A percentile compares a stretch with the other conserved stretches of the same genome.
Conservation (phyloP, 2,888 invertebrate genomes). For the Stenodera caucasica region DNA sequence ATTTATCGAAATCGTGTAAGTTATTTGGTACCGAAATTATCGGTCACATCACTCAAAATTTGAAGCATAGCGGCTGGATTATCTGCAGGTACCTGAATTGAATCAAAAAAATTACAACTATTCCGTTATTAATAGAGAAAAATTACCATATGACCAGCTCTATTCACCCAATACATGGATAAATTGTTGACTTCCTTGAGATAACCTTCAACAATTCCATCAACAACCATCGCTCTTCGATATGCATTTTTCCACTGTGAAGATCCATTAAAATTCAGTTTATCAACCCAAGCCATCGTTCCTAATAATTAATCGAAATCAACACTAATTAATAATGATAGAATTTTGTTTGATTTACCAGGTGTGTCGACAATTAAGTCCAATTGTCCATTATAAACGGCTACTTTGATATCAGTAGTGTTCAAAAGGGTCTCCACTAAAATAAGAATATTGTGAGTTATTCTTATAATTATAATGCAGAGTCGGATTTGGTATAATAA, state of each 20-base stretch:
- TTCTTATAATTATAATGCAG: not conserved
- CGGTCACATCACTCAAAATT: conserved; percentile 27
- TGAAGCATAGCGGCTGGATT: conserved; percentile 20
- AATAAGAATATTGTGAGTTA: conserved; percentile 1
- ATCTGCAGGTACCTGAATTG: conserved; percentile 14
- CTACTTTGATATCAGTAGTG: conserved; percentile 67
- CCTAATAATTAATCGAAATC: conserved; percentile 17
- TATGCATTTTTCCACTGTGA: conserved; percentile 60
- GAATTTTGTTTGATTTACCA: conserved; percentile 57
- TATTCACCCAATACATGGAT: conserved; percentile 75
- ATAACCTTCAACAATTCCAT: conserved; percentile 71
- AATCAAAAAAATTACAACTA: not conserved
- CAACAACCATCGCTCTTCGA: conserved; percentile 63
- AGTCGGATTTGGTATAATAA: not conserved
- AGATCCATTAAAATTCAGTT: conserved; percentile 58
- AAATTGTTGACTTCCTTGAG: conserved; percentile 70
- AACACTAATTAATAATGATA: not conserved
- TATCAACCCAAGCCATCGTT: conserved; percentile 67
- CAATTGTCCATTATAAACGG: conserved; percentile 77
- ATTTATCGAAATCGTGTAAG: not conserved
- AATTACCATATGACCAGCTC: conserved; percentile 75
- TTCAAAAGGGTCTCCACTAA: conserved; percentile 71
- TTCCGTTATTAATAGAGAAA: not conserved
- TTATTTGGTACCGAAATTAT: conserved; percentile 21
- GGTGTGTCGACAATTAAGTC: conserved; percentile 84